A percentile compares a stretch with the other conserved stretches of the same genome.
Conservation (phyloP, 2,888 invertebrate species). For the Orthosia gothica region DNA sequence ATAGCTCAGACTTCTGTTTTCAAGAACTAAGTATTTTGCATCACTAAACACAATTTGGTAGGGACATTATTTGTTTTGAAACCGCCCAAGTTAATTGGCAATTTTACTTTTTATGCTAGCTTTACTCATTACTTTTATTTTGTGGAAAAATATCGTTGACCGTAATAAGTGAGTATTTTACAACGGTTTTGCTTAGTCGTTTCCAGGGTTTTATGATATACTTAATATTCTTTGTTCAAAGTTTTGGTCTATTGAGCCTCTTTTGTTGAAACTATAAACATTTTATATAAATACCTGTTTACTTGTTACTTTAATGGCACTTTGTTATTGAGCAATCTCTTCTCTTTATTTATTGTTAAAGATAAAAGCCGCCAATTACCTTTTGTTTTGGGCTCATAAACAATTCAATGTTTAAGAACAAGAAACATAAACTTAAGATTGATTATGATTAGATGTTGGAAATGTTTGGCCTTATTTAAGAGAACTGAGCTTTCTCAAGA, state of each 20-base stretch:
- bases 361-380: conserved; percentile 23
- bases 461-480: conserved; percentile 18
- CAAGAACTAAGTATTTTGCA: conserved; percentile 19
- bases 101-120: conserved; percentile 14
- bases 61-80: conserved; percentile 24
- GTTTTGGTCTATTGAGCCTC: conserved; percentile 12
- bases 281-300: conserved; percentile 34
- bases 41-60: conserved; percentile 14
- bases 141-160: not conserved
- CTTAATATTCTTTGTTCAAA: conserved; percentile 37
- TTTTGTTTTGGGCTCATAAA: conserved; percentile 29
- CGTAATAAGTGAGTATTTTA: conserved; percentile 36
- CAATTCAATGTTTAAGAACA: conserved; percentile 22
- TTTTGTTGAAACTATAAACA: conserved; percentile 27
- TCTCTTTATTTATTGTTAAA: conserved; percentile 29
- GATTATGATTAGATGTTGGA: conserved; percentile 13
- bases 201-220: conserved; percentile 32
- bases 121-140: conserved; percentile 17
- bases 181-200: conserved; percentile 5
- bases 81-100: not conserved
- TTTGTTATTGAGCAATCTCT: conserved; percentile 20
- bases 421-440: conserved; percentile 18
- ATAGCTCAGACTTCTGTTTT: not conserved
- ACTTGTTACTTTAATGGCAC: conserved; percentile 37
- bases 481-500: not conserved